These are phyloP conservation scores for Zaprionus ghesquierei DNA, from an alignment of 1,140 invertebrate species.

Conservation along the genomic window DNA sequence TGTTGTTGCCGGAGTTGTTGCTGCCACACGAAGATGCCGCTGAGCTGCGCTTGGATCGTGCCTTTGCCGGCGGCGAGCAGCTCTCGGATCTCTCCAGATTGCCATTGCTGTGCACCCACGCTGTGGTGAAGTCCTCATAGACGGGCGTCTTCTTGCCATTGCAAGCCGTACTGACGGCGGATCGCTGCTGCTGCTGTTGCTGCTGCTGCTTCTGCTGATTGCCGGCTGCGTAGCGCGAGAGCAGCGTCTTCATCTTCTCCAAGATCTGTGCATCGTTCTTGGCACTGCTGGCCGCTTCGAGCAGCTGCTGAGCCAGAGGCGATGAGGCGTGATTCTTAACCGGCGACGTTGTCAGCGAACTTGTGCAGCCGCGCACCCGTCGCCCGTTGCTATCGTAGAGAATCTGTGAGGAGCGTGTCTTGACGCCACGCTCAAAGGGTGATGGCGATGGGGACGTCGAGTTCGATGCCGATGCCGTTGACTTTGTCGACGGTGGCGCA, in stretches of 20 bases:
- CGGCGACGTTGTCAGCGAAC: slow-evolving; percentile 83
- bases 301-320: slow-evolving; percentile 88
- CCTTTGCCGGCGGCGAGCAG: slow-evolving; percentile 73
- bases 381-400: slow-evolving; percentile 85
- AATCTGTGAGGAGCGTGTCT: slow-evolving; percentile 86
- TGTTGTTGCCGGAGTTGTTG: slow-evolving; percentile 45
- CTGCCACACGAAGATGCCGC: slow-evolving; percentile 76
- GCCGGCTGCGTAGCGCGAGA: slow-evolving; percentile 86
- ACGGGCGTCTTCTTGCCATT: slow-evolving; percentile 84
- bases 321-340: slow-evolving; percentile 84
- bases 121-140: slow-evolving; percentile 87
- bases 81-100: slow-evolving; percentile 84
- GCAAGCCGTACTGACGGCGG: slow-evolving; percentile 11
- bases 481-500: slow-evolving; percentile 78
- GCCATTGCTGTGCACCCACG: slow-evolving; percentile 89
- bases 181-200: not conserved
- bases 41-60: slow-evolving; percentile 75
- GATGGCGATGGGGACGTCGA: not conserved
- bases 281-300: slow-evolving; percentile 87
- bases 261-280: slow-evolving; percentile 88
- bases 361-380: slow-evolving; percentile 79
- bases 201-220: slow-evolving; percentile 46
- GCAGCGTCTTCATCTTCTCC: slow-evolving; percentile 88
- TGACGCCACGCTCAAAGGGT: slow-evolving; percentile 86
- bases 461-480: not conserved